Evolutionary conservation across 2,797 vertebrate genomes (phyloP), one percentile per base, ranked within the genome.

Genomic region (Spinibarbus caldwelli): DNA sequence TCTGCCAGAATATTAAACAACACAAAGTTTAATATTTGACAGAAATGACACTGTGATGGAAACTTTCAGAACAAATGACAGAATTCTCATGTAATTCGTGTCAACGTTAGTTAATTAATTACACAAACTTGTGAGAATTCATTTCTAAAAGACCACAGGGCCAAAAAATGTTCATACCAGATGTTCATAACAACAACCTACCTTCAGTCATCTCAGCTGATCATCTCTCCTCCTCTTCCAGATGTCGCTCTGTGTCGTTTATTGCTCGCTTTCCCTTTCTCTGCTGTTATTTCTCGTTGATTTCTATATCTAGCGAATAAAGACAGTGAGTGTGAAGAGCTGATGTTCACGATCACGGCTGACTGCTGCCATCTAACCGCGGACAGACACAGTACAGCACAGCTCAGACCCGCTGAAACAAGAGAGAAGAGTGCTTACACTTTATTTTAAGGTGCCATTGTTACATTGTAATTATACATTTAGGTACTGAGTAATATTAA

Each of bases 341-440:
- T n/a, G n/a, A n/a, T n/a, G n/a, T n/a, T n/a, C n/a, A n/a, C n/a
- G 82, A 88, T 91, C 88, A 86, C 91, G 92, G 97, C 96, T 91
- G 96, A 97, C 94, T 99, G 97, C 97, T 98, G 97, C 98, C 98
- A 98, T 95, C 98, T 99, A 95, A 94, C 88, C 91, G 91, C 70
- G 5, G 64, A 57, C 68, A 83, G 84, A 26, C 4, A 0, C n/a
- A 10, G n/a, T 49, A 49, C 23, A 57, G 2, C 19, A 23, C 2
- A 3, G 49, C 7, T 9, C 38, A 1, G 7, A 38, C 6, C 36
- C 36, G 36, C 36, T 34, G 31, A 14, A 14, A 14, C 43, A 14
- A 5, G 14, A 1, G 45, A 47, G 14, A 14, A 1, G 12, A 47
- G 21, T 21, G 52, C 1, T 0, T 3, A n/a, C 54, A 23, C 52